Base-by-base conservation (phyloP, 2,113 vertebrate genomes). In the Columbina picui region DNA sequence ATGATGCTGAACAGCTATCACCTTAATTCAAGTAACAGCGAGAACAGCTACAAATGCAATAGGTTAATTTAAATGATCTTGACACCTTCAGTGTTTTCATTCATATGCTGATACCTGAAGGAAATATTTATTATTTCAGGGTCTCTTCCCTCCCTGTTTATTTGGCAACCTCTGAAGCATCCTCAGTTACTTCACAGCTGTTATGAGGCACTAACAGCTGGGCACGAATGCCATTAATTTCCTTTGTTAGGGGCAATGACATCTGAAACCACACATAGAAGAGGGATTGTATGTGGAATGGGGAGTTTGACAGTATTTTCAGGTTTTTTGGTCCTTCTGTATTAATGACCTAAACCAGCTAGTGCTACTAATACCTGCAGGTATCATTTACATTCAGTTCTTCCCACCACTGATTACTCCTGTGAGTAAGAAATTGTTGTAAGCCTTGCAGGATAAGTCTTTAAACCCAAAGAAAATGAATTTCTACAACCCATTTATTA, bases 1-100 rank as follows among this genome's bases (percentile, higher is more conserved):
- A n/a, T 7, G 2, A 47, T 0, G 7, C 17, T 7, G 10, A 82
- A n/a, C 7, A 38, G 26, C 14, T 3, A 11, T 1, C 7, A 2
- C 13, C 50, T 73, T 79, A 41, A 49, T 50, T 65, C n/a, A 80
- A 32, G 18, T 12, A 78, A 8, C 19, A 73, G 13, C 22, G 29
- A 68, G 23, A 56, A 17, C 53, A 71, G 34, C 16, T 50, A 52
- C 0, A 0, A 76, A 47, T 20, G 6, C 38, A 68, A 41, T 10
- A 55, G 47, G 10, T 65, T 56, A 30, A 75, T 75, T 84, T 52
- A 39, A 70, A 30, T n/a, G 22, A 34, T 20, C 10, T 26, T 21
- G n/a, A 64, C 7, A 9, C 27, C 36, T 79, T 29, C 6, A 5
- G 34, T 7, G 5, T 3, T 56, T 39, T 84, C 63, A 9, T 76